These are phyloP conservation scores for Sebastes nivosus DNA, from an alignment of 2,797 vertebrate genomes.

Conservation along the genomic window DNA sequence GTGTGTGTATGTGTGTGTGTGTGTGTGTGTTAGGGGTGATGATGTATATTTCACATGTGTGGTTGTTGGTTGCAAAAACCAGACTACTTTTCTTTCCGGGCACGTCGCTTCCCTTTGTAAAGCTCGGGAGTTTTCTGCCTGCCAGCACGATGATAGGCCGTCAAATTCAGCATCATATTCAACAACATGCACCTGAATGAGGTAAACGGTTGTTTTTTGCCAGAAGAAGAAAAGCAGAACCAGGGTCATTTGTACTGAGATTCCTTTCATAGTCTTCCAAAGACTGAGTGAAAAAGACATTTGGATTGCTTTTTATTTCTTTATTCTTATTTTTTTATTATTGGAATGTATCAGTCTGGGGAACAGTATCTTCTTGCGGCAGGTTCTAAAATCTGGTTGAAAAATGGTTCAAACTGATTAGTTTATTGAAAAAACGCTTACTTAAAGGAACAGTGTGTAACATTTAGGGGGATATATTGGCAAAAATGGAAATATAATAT, in stretches of 20 bases:
- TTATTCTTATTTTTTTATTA: not conserved
- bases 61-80: not conserved
- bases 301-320: not conserved
- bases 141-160: not conserved
- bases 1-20: not conserved
- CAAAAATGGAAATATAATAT: too few species aligned
- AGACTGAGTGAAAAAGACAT: not conserved
- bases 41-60: slow-evolving; percentile 14
- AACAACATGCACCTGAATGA: not conserved
- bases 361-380: not conserved
- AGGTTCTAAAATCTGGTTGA: not conserved
- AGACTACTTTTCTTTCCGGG: not conserved
- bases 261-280: not conserved
- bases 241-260: not conserved
- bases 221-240: not conserved
- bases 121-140: not conserved
- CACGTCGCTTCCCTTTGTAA: slow-evolving; percentile 8
- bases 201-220: not conserved
- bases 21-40: too few species aligned
- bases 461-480: too few species aligned
- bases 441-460: too few species aligned
- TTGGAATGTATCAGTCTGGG: not conserved
- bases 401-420: not conserved
- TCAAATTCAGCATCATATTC: not conserved
- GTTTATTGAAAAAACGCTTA: not conserved